Base-by-base conservation (phyloP, 2,797 vertebrate species). In the Gila robusta region DNA sequence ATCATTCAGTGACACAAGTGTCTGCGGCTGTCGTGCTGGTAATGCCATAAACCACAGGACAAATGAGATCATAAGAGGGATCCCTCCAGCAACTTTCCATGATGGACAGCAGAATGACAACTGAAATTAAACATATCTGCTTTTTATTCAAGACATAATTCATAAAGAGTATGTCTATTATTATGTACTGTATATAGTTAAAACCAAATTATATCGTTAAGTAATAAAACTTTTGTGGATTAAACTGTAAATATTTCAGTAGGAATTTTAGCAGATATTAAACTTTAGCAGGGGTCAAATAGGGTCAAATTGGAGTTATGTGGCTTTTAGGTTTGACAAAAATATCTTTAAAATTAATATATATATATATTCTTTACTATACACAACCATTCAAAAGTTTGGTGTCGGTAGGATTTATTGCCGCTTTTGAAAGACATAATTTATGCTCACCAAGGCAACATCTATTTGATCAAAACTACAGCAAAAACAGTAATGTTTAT, bases 1-100 rank as follows among this genome's bases (percentile, higher is more conserved):
- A 83, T 89, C 78, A 39, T 86, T 69, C 32, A 87, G n/a, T 71
- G 73, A 82, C 49, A 87, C 41, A 67, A 84, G 77, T 72, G 64
- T 71, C 73, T 71, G 71, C 21, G 12, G 69, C 37, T 67, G 41
- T 59, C 6, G 11, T 2, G 44, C 28, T 64, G 64, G 52, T 44
- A 73, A 47, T 49, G 72, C 35, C 52, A 76, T 21, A 49, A 66
- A 73, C 32, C 80, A 72, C 79, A 67, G 85, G 12, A 67, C 69
- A 79, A 84, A 12, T 56, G 72, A 79, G 67, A 28, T 79, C 52
- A 79, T 14, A 16, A 71, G 28, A 67, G 74, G 66, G 66, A 71
- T 71, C 17, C 26, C 67, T 49, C 26, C 26, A 41, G 64, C 26
- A 79, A 71, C 5, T 85, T 72, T 71, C n/a, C 16, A 84, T 64